These are phyloP conservation scores for Apodemus agrarius DNA, from an alignment of 2,797 vertebrate genomes.

Conservation along the genomic window DNA sequence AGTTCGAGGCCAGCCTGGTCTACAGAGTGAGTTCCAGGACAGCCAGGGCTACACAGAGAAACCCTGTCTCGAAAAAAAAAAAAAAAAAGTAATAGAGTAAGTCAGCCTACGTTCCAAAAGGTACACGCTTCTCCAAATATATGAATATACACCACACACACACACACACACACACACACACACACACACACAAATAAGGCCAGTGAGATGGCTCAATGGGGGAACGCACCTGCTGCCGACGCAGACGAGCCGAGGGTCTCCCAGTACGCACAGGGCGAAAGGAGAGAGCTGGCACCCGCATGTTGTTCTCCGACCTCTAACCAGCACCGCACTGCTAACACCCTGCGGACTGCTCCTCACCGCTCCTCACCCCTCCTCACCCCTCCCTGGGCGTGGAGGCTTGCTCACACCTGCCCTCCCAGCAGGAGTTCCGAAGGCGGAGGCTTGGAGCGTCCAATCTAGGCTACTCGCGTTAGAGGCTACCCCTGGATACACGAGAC, in stretches of 20 bases:
- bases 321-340: background rate
- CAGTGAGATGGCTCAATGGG: background rate
- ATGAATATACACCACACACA: background rate
- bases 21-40: too few species aligned
- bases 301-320: background rate
- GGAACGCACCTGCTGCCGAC: background rate
- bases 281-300: background rate
- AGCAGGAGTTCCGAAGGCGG: background rate
- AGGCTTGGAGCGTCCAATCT: background rate
- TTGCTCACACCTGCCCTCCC: background rate
- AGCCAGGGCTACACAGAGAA: too few species aligned
- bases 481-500: background rate
- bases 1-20: too few species aligned
- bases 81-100: too few species aligned
- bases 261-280: background rate
- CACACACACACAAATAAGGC: too few species aligned
- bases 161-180: background rate
- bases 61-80: too few species aligned
- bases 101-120: background rate
- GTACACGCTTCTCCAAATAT: too few species aligned
- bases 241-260: background rate
- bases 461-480: background rate
- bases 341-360: background rate
- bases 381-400: background rate
- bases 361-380: too few species aligned